These are phyloP conservation scores for Caenorhabditis panamensis DNA, from an alignment of 2,888 invertebrate species.

Conservation along the genomic window DNA sequence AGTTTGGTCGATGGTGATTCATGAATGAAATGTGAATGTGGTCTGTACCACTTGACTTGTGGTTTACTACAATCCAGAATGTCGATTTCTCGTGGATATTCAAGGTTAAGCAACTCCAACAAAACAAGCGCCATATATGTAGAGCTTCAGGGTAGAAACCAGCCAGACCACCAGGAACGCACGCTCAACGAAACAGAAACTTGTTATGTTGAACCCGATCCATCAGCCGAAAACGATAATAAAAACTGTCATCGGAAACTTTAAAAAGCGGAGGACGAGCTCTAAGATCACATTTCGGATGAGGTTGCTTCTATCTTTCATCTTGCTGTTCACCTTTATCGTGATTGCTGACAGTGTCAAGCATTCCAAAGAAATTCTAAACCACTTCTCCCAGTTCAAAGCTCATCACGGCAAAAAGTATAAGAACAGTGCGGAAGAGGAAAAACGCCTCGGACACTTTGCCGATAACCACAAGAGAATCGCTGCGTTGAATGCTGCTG, in stretches of 20 bases:
- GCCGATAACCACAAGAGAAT: slow-evolving; percentile 36
- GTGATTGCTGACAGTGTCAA: neutral
- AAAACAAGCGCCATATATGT: too few relatives aligned
- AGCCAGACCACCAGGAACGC: too few relatives aligned
- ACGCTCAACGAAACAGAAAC: slow-evolving; percentile 10
- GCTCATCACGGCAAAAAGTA: slow-evolving; percentile 17
- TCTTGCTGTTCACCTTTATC: neutral
- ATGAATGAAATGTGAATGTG: too few relatives aligned
- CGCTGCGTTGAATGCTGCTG: slow-evolving; percentile 24
- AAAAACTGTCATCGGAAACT: neutral
- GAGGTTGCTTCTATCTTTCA: neutral
- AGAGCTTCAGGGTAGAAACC: too few relatives aligned
- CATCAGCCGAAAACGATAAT: neutral
- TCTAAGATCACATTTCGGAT: neutral
- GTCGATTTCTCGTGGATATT: too few relatives aligned
- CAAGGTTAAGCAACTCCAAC: too few relatives aligned
- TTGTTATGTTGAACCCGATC: slow-evolving; percentile 1
- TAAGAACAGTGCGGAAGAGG: slow-evolving; percentile 14
- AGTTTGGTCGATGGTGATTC: neutral
- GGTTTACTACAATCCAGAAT: too few relatives aligned
- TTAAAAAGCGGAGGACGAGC: neutral
- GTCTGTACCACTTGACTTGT: too few relatives aligned
- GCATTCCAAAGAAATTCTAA: slow-evolving; percentile 27
- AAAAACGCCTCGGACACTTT: slow-evolving; percentile 19
- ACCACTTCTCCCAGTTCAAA: slow-evolving; percentile 17